Evolutionary conservation across 2,797 vertebrate genomes (phyloP), one percentile per base, ranked within the genome.

Genomic region (Kryptolebias ocellatus): DNA sequence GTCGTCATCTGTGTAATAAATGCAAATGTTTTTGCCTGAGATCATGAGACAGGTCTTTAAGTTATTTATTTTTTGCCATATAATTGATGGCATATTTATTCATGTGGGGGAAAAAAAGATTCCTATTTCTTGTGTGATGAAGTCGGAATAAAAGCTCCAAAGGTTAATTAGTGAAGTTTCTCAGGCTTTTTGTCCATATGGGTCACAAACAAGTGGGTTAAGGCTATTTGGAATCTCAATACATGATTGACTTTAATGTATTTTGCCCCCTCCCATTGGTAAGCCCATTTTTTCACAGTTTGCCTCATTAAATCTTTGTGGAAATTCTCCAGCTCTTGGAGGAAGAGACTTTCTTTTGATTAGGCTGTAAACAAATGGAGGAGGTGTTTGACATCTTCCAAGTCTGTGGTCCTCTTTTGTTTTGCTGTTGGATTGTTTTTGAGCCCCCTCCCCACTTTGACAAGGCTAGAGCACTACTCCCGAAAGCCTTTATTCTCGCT

Each of bases 401-500:
- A 86, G 87, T 87, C 83, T 52, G 63, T 83, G 71, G 75, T 78
- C 77, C 87, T 85, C 86, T 85, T 92, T 93, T 93, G 90, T 93
- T 83, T 88, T 79, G 83, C 72, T 72, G 84, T 80, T 72, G 67
- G 78, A 72, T 80, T 89, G 84, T 90, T 88, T 79, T 83, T 80
- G 66, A 77, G 2, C 60, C 45, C n/a, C 75, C 60, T 79, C 74
- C 67, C 66, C 28, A 42, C 78, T 75, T 72, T 79, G 76, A 90
- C 90, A 87, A 86, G 89, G 87, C 77, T 90, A 44, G 69, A 91
- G 75, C 74, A 87, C 87, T 86, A 88, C 89, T 93, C 92, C 90
- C 89, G 70, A 85, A 88, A 86, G 91, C 90, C 84, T 92, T 92
- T 89, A 87, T 92, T 88, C 81, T 90, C 20, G n/a, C 66, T 88